These are phyloP conservation scores for Gephyroberyx darwinii DNA, from an alignment of 2,797 vertebrate genomes.

Conservation along the genomic window DNA sequence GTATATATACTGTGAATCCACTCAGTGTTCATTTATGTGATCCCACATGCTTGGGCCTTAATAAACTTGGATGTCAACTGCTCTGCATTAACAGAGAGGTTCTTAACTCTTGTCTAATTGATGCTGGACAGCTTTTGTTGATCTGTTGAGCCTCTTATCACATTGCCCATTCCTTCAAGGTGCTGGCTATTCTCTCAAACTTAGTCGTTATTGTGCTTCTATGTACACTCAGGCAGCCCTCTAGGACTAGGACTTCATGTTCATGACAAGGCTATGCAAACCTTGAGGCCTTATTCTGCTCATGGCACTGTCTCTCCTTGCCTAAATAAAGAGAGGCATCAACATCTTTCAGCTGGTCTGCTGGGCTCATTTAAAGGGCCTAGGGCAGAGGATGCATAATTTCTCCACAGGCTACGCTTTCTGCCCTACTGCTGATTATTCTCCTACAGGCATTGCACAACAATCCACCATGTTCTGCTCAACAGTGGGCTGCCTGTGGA, in stretches of 20 bases:
- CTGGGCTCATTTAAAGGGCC: constrained; percentile 67
- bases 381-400: constrained; percentile 57
- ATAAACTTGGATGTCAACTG: constrained; percentile 1
- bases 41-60: neutral
- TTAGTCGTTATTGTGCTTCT: neutral
- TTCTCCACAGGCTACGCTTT: constrained; percentile 62
- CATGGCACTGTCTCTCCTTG: constrained; percentile 57
- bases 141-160: neutral
- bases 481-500: constrained; percentile 61
- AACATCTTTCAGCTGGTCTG: constrained; percentile 68
- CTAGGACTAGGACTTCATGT: neutral
- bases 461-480: constrained; percentile 63
- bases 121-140: neutral
- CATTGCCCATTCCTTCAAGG: constrained; percentile 4
- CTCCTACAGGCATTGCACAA: constrained; percentile 59
- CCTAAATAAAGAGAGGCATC: constrained; percentile 63
- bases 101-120: neutral
- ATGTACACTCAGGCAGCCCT: constrained; percentile 22
- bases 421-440: constrained; percentile 68
- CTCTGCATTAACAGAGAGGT: neutral
- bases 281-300: constrained; percentile 42
- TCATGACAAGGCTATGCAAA: constrained; percentile 42
- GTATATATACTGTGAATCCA: neutral
- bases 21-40: neutral
- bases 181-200: neutral